phyloP scores from a whole-genome alignment of 2,113 vertebrate species.

The Meleagris gallopavo region DNA sequence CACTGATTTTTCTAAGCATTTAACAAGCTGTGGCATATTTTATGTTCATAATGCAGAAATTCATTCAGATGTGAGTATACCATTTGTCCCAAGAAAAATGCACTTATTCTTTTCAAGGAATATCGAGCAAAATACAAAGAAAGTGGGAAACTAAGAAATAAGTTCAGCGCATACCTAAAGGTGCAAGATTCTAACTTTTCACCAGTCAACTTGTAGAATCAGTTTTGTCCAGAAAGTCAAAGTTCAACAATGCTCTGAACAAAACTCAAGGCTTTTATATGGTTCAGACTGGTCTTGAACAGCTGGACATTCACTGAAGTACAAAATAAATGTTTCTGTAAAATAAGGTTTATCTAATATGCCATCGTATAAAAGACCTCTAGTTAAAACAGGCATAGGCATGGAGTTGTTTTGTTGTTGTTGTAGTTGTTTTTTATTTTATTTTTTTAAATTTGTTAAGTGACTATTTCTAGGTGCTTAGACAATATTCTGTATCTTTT shows the following conservation, averaged over 20 bases:
- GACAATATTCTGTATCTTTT: background rate
- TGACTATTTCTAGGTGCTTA: background rate
- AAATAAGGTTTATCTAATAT: background rate
- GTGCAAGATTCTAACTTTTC: background rate
- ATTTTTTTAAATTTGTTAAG: background rate
- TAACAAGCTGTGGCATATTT: background rate
- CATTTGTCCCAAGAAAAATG: background rate
- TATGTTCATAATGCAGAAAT: background rate
- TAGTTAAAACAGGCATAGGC: background rate
- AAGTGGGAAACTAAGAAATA: background rate
- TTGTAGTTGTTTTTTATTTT: too few relatives aligned
- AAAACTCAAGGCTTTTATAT: background rate
- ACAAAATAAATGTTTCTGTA: background rate
- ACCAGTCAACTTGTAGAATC: background rate
- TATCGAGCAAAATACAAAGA: background rate
- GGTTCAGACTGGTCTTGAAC: background rate
- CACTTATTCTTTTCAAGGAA: background rate
- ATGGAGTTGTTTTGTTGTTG: background rate
- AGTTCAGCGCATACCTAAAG: background rate
- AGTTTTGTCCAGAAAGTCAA: background rate
- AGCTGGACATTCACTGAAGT: background rate
- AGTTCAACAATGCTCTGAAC: background rate
- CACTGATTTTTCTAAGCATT: background rate
- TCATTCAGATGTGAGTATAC: background rate
- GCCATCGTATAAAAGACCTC: background rate